A percentile compares a stretch with the other conserved stretches of the same genome.
phyloP scores from a whole-genome alignment of 2,888 invertebrate genomes.

The Drosophila austrosaltans region DNA sequence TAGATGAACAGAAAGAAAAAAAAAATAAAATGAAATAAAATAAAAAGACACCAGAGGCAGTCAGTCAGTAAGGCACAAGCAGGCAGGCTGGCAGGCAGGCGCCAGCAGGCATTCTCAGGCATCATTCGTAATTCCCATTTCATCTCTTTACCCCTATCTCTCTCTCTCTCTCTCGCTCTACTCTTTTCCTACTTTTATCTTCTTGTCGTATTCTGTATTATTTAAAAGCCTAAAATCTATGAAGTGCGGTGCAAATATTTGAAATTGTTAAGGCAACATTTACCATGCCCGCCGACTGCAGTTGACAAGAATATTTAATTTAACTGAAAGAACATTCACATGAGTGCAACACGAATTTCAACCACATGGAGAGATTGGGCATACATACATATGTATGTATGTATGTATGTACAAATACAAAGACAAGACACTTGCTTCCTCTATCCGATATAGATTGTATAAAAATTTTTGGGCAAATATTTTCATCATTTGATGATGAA shows the following conservation, averaged over 20 bases:
- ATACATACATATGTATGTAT: too few relatives aligned
- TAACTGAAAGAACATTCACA: conserved; percentile 41
- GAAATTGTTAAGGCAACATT: conserved; percentile 68
- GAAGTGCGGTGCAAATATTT: conserved; percentile 77
- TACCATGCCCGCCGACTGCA: conserved; percentile 70
- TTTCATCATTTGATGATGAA: neutral
- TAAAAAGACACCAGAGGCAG: conserved; percentile 24
- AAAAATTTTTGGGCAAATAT: neutral
- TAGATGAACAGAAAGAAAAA: conserved; percentile 12
- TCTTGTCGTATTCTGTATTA: conserved; percentile 61
- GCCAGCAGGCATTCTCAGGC: conserved; percentile 1
- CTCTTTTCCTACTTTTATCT: conserved; percentile 39
- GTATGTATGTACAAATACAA: too few relatives aligned
- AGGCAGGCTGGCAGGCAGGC: neutral
- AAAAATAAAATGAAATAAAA: conserved; percentile 19
- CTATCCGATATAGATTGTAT: conserved; percentile 15
- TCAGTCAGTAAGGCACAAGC: conserved; percentile 19
- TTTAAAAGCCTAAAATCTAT: conserved; percentile 78
- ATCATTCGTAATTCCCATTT: conserved; percentile 9
- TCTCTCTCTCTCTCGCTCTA: conserved; percentile 24
- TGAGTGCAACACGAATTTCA: conserved; percentile 28
- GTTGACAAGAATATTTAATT: conserved; percentile 76
- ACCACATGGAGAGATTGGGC: conserved; percentile 31
- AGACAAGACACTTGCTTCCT: too few relatives aligned
- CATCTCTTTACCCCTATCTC: conserved; percentile 22